These are phyloP conservation scores for Teinopalpus imperialis DNA, from an alignment of 2,888 invertebrate genomes.

Conservation along the genomic window DNA sequence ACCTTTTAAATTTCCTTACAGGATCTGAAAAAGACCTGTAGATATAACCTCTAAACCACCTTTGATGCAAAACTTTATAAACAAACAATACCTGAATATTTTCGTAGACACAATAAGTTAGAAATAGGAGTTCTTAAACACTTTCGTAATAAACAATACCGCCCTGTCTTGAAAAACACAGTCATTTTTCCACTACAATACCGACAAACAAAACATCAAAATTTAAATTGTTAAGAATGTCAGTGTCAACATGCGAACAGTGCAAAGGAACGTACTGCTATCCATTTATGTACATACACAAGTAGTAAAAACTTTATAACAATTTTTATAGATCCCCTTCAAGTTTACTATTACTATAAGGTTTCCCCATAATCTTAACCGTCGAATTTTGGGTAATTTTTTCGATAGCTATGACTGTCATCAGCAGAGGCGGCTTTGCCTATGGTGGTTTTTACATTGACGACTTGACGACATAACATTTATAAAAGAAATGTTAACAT, in stretches of 20 bases:
- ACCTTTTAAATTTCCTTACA: conserved; percentile 57
- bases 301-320: no score
- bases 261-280: no score
- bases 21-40: conserved; percentile 45
- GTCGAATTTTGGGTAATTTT: no score
- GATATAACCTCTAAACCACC: conserved; percentile 59
- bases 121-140: conserved; percentile 44
- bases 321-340: no score
- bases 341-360: no score
- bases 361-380: no score
- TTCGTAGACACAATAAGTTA: conserved; percentile 53
- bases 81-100: conserved; percentile 54
- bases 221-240: conserved; percentile 5
- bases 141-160: conserved; percentile 52
- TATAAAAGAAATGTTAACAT: no score
- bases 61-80: conserved; percentile 21
- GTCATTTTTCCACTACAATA: conserved; percentile 57
- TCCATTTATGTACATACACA: no score
- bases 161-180: conserved; percentile 63
- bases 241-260: not conserved
- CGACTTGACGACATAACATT: no score
- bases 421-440: no score
- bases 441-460: no score
- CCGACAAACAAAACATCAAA: conserved; percentile 24
- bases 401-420: no score